These are phyloP conservation scores for Trisateles emortualis DNA, from an alignment of 2,888 invertebrate genomes.

Conservation along the genomic window DNA sequence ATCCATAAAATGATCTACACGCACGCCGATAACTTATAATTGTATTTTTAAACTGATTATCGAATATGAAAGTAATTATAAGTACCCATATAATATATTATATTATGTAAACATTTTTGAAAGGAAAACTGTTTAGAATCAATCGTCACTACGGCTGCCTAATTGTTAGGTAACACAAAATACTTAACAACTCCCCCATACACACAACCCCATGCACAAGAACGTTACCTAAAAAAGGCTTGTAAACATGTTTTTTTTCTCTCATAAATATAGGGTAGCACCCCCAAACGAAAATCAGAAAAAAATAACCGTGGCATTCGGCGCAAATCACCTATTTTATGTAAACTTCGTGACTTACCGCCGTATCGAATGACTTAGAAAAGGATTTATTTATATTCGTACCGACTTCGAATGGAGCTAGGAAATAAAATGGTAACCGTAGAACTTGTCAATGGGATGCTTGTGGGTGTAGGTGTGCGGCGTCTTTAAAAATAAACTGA, in stretches of 20 bases:
- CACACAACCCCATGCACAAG: constrained; percentile 33
- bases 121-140: constrained; percentile 55
- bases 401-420: constrained; percentile 56
- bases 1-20: constrained; percentile 27
- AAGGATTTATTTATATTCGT: constrained; percentile 82
- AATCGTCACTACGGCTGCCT: constrained; percentile 56
- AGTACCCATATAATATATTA: not conserved
- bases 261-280: constrained; percentile 69
- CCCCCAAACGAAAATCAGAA: constrained; percentile 66
- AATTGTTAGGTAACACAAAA: constrained; percentile 73
- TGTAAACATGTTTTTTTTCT: constrained; percentile 81
- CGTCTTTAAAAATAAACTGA: constrained; percentile 69
- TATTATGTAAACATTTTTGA: constrained; percentile 3
- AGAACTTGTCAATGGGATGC: constrained; percentile 69
- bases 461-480: constrained; percentile 60
- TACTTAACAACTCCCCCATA: constrained; percentile 69
- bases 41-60: constrained; percentile 7
- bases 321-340: constrained; percentile 85
- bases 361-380: constrained; percentile 85
- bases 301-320: constrained; percentile 80
- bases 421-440: constrained; percentile 60
- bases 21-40: constrained; percentile 9
- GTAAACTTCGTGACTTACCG: constrained; percentile 85
- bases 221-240: constrained; percentile 63
- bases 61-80: not conserved